Evolutionary conservation across 2,888 invertebrate species (phyloP), one percentile per base, ranked within the genome.

Genomic region (Cartodere bifasciata): DNA sequence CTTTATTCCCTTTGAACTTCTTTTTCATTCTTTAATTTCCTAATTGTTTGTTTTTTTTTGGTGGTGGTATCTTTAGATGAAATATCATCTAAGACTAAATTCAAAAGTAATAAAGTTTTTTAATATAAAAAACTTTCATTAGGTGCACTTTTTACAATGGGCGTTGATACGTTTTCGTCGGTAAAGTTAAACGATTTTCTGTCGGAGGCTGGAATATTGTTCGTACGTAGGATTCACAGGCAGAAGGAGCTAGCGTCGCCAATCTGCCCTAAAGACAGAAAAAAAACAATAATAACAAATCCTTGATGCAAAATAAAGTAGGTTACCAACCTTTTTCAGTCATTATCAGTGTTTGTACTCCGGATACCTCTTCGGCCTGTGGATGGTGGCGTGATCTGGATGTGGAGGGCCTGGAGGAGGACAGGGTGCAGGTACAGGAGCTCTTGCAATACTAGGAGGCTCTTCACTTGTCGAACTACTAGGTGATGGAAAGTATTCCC

Each of bases 291-390:
- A 5, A 17, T 27, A 16, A 27, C 20, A 7, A 17, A 7, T n/a
- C 10, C 10, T 23, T 11, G 24, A 7, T 23, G 24, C 7, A n/a
- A 23, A 6, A 23, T 6, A 6, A 7, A 11, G 6, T 10, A 14
- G n/a, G n/a, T n/a, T 23, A 40, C 43, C 43, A 45, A 50, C 44
- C 49, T 48, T 41, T 34, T 44, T 53, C 47, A 56, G 56, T 54
- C 57, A 60, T 58, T 60, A 73, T 75, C 75, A 78, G 75, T 78
- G 78, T 65, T 75, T 78, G 70, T 78, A 78, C 66, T 79, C 78
- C 58, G 77, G 75, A 64, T 74, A 75, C 47, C 70, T 69, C 50
- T 70, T 70, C 55, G 62, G 55, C 40, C 58, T 49, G 63, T 68
- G 67, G 65, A 66, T 67, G 62, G 64, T 65, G 59, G 63, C 65